phyloP scores from a whole-genome alignment of 1,140 invertebrate species.

The Drosophila murphyi region DNA sequence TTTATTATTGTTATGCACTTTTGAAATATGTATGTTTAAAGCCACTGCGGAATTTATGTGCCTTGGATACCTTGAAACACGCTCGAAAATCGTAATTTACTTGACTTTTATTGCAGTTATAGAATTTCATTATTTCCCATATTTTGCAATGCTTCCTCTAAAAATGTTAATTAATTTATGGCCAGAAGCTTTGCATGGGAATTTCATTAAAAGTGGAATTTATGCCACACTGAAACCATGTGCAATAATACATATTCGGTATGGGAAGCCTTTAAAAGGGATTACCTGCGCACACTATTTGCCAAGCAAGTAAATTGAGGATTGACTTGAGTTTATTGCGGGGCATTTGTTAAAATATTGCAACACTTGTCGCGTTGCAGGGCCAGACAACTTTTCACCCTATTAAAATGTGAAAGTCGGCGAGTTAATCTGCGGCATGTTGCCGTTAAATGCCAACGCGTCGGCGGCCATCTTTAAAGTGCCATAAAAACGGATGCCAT shows the following conservation, averaged over 20 bases:
- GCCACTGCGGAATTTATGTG: too few species aligned
- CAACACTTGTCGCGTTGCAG: constrained; percentile 13
- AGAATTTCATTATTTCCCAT: too few species aligned
- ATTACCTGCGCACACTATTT: neutral
- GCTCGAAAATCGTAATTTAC: too few species aligned
- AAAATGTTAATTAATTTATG: neutral
- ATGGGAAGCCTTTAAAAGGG: too few species aligned
- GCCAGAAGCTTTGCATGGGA: too few species aligned
- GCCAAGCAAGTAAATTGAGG: neutral
- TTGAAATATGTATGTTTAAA: too few species aligned
- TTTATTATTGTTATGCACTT: too few species aligned
- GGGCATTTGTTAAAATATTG: constrained; percentile 17
- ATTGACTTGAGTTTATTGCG: constrained; percentile 11
- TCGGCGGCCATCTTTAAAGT: constrained; percentile 57
- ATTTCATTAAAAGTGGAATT: neutral
- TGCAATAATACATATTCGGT: constrained; percentile 11
- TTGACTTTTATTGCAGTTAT: too few species aligned
- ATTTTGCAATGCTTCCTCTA: neutral
- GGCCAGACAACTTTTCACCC: constrained; percentile 36
- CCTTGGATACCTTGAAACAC: too few species aligned
- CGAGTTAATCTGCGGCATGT: constrained; percentile 54
- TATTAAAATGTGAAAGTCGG: constrained; percentile 51
- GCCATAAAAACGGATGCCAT: constrained; percentile 57
- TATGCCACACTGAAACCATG: neutral
- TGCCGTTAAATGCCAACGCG: constrained; percentile 54